A percentile compares a stretch with the other conserved stretches of the same genome.
Evolutionary conservation across 1,140 invertebrate genomes (phyloP).

Genomic region (Nasonia vitripennis): DNA sequence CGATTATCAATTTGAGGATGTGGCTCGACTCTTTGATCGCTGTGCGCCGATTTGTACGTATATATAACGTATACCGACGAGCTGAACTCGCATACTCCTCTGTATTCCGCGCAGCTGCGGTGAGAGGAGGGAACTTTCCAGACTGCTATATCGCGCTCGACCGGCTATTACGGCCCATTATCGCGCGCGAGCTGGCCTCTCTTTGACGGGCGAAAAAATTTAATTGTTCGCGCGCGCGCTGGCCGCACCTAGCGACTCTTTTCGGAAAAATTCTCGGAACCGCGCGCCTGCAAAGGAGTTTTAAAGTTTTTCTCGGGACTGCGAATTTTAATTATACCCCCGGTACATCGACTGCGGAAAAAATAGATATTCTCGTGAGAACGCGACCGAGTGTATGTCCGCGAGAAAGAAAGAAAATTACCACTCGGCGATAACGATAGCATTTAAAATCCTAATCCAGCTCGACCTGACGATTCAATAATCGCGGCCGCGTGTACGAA

Average conservation of each 20-base stretch:
- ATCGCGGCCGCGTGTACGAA: background rate
- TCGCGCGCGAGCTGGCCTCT: background rate
- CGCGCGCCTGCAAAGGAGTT: background rate
- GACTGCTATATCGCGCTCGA: conserved; percentile 13
- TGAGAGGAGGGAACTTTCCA: conserved; percentile 10
- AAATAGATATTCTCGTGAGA: no score
- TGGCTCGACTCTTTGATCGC: background rate
- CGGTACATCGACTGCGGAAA: no score
- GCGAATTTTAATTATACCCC: no score
- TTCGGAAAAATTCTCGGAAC: background rate
- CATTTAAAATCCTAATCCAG: no score
- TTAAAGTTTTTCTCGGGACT: background rate
- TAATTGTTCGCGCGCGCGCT: background rate
- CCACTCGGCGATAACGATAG: no score
- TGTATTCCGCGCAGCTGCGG: background rate
- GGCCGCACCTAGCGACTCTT: background rate
- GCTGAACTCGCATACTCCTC: background rate
- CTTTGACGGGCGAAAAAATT: background rate
- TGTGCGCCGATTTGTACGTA: no score
- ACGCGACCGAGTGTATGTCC: no score
- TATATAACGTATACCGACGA: background rate
- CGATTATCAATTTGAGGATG: no score
- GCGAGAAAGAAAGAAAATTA: no score
- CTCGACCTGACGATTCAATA: background rate
- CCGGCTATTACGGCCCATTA: background rate